Base-by-base conservation (phyloP, 2,797 vertebrate species). In the Cottoperca gobio region DNA sequence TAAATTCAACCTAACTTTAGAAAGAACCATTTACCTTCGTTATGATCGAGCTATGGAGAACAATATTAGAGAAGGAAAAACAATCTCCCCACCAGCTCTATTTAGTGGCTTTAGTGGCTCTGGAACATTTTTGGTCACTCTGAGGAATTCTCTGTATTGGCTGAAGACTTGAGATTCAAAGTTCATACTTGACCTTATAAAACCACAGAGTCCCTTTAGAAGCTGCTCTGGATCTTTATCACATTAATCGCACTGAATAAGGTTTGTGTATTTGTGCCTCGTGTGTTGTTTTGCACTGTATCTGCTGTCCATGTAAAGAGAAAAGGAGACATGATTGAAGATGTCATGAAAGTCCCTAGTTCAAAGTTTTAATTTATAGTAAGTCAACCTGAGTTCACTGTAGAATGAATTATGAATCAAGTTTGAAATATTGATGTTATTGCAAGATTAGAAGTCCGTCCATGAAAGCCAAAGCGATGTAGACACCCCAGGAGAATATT, bases 341-440 rank as follows among this genome's bases (percentile, higher is more conserved):
- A 43, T 65, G 17, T 21, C 6, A 13, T 21, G 42, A 46, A 17
- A 76, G 53, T 19, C 28, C 23, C 11, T 37, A 21, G 40, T 55
- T 40, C 23, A 48, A 58, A 28, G 59, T 64, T 45, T 23, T 0
- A 60, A 39, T 16, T 46, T 26, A 35, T 37, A 63, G 78, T 31
- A 23, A 62, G 66, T 77, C 46, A 55, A 46, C 1, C 24, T 13
- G 61, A 77, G 64, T 54, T 75, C 40, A 75, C 54, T 6, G 12
- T 6, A 28, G 13, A 49, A 37, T 63, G 12, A 68, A 57, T 59
- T 26, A 59, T 59, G n/a, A 49, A 57, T 24, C 42, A 31, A 67
- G 13, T 48, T 48, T 58, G 43, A 84, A 69, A 60, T 43, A 24
- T 23, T 28, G n/a, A 49, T 58, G 31, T 21, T 58, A 57, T 3